Evolutionary conservation across 2,797 vertebrate species (phyloP), one percentile per base, ranked within the genome.

Genomic region (Neopelma chrysocephalum): DNA sequence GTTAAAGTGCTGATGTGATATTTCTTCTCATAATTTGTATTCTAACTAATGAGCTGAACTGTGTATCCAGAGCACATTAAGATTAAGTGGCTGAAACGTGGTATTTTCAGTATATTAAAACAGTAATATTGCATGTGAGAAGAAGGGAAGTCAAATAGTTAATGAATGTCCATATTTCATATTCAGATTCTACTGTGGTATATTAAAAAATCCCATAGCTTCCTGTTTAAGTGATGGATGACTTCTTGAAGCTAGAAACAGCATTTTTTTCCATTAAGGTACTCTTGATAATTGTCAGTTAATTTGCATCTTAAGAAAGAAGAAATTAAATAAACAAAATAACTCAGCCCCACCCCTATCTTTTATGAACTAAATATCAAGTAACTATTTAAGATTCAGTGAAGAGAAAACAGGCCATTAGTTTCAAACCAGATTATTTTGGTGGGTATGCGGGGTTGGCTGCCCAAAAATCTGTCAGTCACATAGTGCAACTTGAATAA

Each of bases 91-190:
- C 47, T 23, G 7, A 89, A 90, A 73, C 29, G 66, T 65, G 56
- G 40, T 94, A 18, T 78, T 90, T 94, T 89, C 51, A 22, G 31
- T 89, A 8, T 94, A 87, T 94, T 90, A 90, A 93, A 94, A 40
- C 47, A 53, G 38, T 90, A 82, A 76, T 81, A 69, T 47, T 6
- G 1, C 45, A 40, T 77, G 26, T 13, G 6, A 89, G 69, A 95
- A 88, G 36, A 85, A 45, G 56, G 42, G 25, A 91, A 84, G 48
- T 72, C 27, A 54, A 40, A 34, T 51, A 77, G n/a, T 64, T 87
- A 90, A 78, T 79, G 62, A 83, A 73, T 40, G 22, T 70, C 1
- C 4, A 4, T 93, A 83, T 65, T 93, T 93, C 48, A 47, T 82
- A 54, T 40, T 88, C 38, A 86, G 10, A 57, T 82, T 40, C 36